Evolutionary conservation across 35 echinoderm and acorn worm species (phyloP).

Genomic region (Ophioderma brevispina): DNA sequence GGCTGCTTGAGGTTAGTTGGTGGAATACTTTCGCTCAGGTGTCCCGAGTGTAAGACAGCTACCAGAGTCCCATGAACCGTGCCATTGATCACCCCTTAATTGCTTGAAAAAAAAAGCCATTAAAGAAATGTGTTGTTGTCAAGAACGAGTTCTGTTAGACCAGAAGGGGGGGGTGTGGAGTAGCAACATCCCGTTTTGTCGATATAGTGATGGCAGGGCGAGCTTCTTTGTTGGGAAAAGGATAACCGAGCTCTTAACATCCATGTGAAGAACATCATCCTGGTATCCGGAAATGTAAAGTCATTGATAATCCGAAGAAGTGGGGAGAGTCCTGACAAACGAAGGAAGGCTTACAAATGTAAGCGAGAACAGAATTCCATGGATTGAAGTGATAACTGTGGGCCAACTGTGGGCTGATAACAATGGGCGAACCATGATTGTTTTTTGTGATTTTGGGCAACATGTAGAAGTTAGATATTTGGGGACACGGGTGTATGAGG

Average conservation of each 20-base stretch:
- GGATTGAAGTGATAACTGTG: background rate
- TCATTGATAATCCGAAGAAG: conserved; percentile 22
- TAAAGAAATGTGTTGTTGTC: background rate
- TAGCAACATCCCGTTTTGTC: background rate
- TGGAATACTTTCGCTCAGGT: background rate
- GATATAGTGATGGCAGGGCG: background rate
- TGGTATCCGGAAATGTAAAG: background rate
- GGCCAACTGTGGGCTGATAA: conserved; percentile 36
- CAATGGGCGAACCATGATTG: conserved; percentile 36
- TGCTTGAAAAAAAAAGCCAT: background rate
- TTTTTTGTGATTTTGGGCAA: conserved; percentile 56
- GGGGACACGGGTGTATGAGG: background rate
- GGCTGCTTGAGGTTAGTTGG: background rate
- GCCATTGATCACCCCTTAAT: background rate
- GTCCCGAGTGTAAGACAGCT: background rate
- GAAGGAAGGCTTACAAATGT: conserved; percentile 29
- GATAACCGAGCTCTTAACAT: conserved; percentile 23
- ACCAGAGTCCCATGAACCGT: background rate
- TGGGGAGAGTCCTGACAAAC: conserved; percentile 38
- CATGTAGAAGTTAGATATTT: conserved; percentile 25
- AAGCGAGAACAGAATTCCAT: conserved; percentile 30
- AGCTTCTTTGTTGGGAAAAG: conserved; percentile 17
- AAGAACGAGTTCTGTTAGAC: background rate
- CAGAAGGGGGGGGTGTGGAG: background rate
- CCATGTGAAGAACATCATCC: conserved; percentile 12